phyloP scores from a whole-genome alignment of 1,140 invertebrate genomes.

The Magallana angulata region DNA sequence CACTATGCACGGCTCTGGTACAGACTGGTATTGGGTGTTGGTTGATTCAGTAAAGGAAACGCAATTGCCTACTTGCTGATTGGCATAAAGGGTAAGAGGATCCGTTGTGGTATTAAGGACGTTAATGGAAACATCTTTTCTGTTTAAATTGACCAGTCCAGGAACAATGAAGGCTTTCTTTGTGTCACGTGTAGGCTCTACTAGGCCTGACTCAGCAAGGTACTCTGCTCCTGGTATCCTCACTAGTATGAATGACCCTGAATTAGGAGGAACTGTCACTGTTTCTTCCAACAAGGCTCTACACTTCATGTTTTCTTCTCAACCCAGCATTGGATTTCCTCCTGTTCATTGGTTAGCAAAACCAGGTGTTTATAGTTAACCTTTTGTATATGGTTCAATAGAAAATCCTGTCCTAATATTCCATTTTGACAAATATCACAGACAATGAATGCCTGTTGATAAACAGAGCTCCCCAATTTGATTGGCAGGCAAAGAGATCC shows the following conservation, averaged over 20 bases:
- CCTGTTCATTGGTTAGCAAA: neutral
- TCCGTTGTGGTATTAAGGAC: constrained; percentile 2
- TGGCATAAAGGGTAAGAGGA: neutral
- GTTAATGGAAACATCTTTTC: neutral
- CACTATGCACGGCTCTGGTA: neutral
- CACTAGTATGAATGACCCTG: neutral
- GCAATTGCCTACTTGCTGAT: neutral
- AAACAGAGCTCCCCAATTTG: neutral
- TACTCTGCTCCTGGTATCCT: constrained; percentile 8
- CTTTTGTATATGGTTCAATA: constrained; percentile 4
- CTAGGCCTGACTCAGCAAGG: neutral
- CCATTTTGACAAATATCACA: constrained; percentile 38
- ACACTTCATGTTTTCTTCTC: neutral
- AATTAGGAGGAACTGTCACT: no score
- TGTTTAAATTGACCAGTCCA: neutral
- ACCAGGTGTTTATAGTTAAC: constrained; percentile 23
- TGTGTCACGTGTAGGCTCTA: neutral
- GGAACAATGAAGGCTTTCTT: neutral
- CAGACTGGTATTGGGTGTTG: neutral
- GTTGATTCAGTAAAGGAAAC: neutral
- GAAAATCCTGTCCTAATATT: constrained; percentile 50
- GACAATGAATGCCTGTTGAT: constrained; percentile 36
- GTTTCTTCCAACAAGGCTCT: no score
- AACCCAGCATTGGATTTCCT: constrained; percentile 43
- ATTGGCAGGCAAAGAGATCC: neutral